Evolutionary conservation across 2,888 invertebrate species (phyloP), one percentile per base, ranked within the genome.

Genomic region (Nemapogon koenigi): DNA sequence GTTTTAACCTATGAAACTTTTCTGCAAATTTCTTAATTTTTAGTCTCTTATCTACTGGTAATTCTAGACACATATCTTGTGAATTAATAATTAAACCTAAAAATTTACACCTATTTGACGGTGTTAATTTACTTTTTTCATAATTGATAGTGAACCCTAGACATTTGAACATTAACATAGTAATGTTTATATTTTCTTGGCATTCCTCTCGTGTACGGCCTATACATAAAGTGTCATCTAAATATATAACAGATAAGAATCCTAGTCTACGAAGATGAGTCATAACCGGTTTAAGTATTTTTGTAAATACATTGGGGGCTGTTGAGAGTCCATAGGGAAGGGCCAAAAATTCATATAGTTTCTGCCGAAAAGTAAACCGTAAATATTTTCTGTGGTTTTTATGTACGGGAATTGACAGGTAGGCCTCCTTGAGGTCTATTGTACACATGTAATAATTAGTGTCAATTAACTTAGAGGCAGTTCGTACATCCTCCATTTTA

Each of bases 281-380:
- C 14, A 31, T 31, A 31, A 31, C 31, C 16, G n/a, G 10, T 31
- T 31, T 31, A 4, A 31, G n/a, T 6, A 31, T 31, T 31, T 31
- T 31, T 4, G 31, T 31, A 14, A 16, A 31, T 13, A 31, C 13
- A 11, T 16, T 31, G 14, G 31, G 16, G 10, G 31, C 31, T 10
- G 16, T 14, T 3, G 31, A 31, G 10, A 31, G 14, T 14, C 31
- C 31, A 31, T 31, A 31, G 4, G 31, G 31, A n/a, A 31, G 10
- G 16, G 31, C 16, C 16, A 16, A 15, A 14, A 31, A 31, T 31
- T 31, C 31, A 15, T 31, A 31, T 7, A 14, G 10, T n/a, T 13
- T 31, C 4, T 16, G 4, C 10, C 6, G 10, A 10, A 22, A 22
- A 7, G 22, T 22, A 10, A 31, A 31, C 10, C 31, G 31, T 15